Percentiles rank a stretch among this genome's conserved stretches.
Evolutionary conservation across 1,140 invertebrate species (phyloP).

Genomic region (Odontomachus brunneus): DNA sequence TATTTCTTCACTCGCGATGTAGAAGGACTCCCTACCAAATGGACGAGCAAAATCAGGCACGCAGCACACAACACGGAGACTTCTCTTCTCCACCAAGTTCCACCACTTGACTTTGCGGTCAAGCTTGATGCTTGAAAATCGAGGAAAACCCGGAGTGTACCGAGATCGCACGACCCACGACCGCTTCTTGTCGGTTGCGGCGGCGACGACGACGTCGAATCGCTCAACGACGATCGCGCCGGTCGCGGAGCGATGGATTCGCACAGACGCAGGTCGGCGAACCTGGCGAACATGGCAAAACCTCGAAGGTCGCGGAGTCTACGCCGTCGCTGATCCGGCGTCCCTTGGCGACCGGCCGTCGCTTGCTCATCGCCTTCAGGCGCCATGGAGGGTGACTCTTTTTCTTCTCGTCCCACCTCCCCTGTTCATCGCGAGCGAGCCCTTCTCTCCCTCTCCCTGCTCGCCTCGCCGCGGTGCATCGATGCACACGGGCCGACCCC

Average conservation of each 20-base stretch:
- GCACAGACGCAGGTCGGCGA: conserved; percentile 67
- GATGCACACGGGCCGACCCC: conserved; percentile 70
- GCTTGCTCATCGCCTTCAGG: conserved; percentile 72
- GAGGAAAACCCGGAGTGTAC: no score
- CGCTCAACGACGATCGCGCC: conserved; percentile 57
- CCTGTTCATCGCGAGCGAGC: conserved; percentile 64
- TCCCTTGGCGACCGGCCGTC: conserved; percentile 74
- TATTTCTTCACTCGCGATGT: no score
- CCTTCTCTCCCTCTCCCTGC: conserved; percentile 66
- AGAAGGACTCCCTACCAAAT: no score
- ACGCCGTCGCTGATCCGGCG: conserved; percentile 65
- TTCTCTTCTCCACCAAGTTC: no score
- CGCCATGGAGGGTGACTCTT: conserved; percentile 76
- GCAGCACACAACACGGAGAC: no score
- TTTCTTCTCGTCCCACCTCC: conserved; percentile 70
- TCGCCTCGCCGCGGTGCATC: conserved; percentile 61
- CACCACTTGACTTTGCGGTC: no score
- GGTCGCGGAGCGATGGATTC: conserved; percentile 35
- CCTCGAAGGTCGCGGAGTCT: conserved; percentile 73
- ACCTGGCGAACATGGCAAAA: conserved; percentile 72
- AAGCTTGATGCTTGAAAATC: no score
- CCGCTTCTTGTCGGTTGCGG: no score
- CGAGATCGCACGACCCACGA: no score
- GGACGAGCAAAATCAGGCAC: no score
- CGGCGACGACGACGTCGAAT: conserved; percentile 18